A percentile compares a stretch with the other conserved stretches of the same genome.
Evolutionary conservation across 1,140 invertebrate species (phyloP).

Genomic region (Zaprionus capensis): DNA sequence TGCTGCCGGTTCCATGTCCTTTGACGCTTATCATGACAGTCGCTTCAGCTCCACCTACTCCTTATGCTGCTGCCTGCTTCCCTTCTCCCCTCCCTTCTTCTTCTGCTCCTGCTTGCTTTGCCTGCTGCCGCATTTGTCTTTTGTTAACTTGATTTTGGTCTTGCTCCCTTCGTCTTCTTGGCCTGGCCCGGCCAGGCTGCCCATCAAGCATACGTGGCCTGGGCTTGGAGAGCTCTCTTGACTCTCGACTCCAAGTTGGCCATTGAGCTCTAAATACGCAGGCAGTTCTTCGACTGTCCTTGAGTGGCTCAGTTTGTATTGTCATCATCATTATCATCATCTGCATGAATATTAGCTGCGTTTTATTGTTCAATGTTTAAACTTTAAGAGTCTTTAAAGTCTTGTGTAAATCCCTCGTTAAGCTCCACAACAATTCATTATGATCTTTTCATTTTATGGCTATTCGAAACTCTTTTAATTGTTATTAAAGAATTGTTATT

Average conservation of each 20-base stretch:
- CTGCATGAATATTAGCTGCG: not conserved
- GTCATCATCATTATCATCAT: not conserved
- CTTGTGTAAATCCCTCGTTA: not conserved
- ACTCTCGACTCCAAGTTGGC: slow-evolving; percentile 30
- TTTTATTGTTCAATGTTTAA: not conserved
- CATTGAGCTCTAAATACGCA: slow-evolving; percentile 61
- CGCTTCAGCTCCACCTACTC: slow-evolving; percentile 1
- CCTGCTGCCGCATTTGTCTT: slow-evolving; percentile 55
- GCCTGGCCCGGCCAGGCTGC: slow-evolving; percentile 7
- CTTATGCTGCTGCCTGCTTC: not conserved
- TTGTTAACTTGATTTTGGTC: slow-evolving; percentile 63
- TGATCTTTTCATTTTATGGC: not conserved
- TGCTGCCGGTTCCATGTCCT: slow-evolving; percentile 54
- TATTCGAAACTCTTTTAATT: not conserved
- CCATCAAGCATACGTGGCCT: slow-evolving; percentile 43
- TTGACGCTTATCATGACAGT: slow-evolving; percentile 71
- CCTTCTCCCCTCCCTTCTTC: too few relatives aligned
- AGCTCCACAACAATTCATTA: not conserved
- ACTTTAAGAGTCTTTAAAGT: not conserved
- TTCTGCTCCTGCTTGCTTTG: not conserved
- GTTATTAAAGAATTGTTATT: slow-evolving; percentile 8
- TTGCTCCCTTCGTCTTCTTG: not conserved
- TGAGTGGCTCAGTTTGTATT: not conserved
- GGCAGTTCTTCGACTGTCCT: slow-evolving; percentile 21
- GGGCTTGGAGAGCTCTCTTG: slow-evolving; percentile 6